phyloP scores from a whole-genome alignment of 2,888 invertebrate species.

The Abrostola tripartita region DNA sequence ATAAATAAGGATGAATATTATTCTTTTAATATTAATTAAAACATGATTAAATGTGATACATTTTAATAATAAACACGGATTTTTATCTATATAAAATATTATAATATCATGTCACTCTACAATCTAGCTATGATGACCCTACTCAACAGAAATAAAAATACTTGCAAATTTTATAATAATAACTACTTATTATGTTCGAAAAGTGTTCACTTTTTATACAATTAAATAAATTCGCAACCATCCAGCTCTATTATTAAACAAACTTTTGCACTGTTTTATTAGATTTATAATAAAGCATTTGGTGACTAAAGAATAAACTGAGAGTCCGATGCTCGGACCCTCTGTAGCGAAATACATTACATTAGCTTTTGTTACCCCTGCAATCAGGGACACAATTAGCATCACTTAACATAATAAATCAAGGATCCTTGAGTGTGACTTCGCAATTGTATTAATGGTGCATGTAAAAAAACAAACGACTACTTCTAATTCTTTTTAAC shows the following conservation, averaged over 20 bases:
- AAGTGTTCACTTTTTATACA: neutral
- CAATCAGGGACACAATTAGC: slow-evolving; percentile 50
- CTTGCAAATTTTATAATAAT: too few species aligned
- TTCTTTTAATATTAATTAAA: neutral
- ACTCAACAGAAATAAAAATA: too few species aligned
- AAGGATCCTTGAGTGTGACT: slow-evolving; percentile 29
- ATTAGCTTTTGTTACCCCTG: slow-evolving; percentile 38
- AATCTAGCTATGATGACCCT: too few species aligned
- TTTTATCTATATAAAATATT: too few species aligned
- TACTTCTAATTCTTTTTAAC: too few species aligned
- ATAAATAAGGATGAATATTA: neutral
- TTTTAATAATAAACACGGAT: too few species aligned
- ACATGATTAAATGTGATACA: neutral
- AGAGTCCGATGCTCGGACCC: slow-evolving; percentile 33
- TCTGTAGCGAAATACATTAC: slow-evolving; percentile 32
- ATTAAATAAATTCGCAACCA: neutral
- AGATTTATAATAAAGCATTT: slow-evolving; percentile 5
- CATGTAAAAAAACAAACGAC: slow-evolving; percentile 1
- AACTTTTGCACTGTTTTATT: slow-evolving; percentile 7
- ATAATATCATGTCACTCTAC: too few species aligned
- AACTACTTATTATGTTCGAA: neutral
- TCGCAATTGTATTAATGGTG: slow-evolving; percentile 16
- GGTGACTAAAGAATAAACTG: slow-evolving; percentile 42
- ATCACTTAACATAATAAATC: slow-evolving; percentile 50
- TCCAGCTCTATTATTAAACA: neutral